Conservation (phyloP, 2,113 vertebrate species). For the Scatophagus argus region DNA sequence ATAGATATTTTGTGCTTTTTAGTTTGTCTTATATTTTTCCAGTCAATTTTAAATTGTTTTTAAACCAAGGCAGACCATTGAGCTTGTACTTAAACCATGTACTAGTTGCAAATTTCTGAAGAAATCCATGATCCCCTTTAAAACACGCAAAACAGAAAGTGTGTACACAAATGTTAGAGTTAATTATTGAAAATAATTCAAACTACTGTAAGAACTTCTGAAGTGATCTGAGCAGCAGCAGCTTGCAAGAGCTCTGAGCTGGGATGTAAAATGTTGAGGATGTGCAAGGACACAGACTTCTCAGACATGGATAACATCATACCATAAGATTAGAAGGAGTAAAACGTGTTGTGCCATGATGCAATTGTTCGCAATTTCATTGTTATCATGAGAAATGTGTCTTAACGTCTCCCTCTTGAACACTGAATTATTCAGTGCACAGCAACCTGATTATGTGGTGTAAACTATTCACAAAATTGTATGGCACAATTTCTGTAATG, state of each 20-base stretch:
- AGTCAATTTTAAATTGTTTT: constrained; percentile 10
- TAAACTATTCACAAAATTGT: constrained; percentile 35
- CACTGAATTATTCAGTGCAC: constrained; percentile 57
- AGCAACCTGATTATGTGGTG: constrained; percentile 49
- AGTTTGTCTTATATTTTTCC: not conserved
- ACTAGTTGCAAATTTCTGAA: not conserved
- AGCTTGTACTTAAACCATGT: not conserved
- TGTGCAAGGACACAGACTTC: constrained; percentile 18
- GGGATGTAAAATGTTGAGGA: not conserved
- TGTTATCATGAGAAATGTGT: constrained; percentile 59
- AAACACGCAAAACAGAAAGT: constrained; percentile 10
- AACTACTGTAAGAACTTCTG: not conserved
- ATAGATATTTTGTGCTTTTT: constrained; percentile 18
- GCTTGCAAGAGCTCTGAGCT: constrained; percentile 13
- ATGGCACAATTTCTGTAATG: constrained; percentile 37
- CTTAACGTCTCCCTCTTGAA: constrained; percentile 40
- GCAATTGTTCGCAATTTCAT: constrained; percentile 72
- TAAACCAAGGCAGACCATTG: constrained; percentile 6
- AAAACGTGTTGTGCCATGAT: constrained; percentile 60
- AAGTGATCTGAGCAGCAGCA: not conserved
- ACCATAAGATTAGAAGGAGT: constrained; percentile 30
- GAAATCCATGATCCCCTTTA: not conserved
- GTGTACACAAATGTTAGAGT: not conserved
- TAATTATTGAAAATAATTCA: not conserved
- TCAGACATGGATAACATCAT: constrained; percentile 19